Evolutionary conservation across 2,113 vertebrate species (phyloP), one percentile per base, ranked within the genome.

Genomic region (human): DNA sequence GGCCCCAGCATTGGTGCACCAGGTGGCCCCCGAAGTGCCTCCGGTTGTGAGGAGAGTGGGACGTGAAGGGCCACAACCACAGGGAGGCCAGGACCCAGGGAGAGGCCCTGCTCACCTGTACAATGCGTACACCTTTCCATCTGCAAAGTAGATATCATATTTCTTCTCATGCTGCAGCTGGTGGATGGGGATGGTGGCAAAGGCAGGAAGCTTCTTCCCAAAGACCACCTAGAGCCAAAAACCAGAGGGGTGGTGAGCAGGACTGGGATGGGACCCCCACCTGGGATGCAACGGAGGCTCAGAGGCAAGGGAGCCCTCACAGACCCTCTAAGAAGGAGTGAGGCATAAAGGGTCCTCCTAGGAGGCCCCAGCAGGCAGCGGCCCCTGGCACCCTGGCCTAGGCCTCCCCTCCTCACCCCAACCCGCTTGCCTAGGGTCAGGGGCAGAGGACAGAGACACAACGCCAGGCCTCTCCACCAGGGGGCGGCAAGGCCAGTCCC

Each of bases 111-210:
- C 94, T 97, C 98, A 99, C 99, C 99, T 99, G 98, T 99, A 99
- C 90, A 99, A 98, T 0, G 99, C 98, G 35, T 99, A 99, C 95
- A 99, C 99, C 55, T 98, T 99, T 8, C 98, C 99, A 11, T 99
- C 99, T 3, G 85, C 98, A 86, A 99, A 99, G 97, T 99, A 99
- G 96, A 99, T 99, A 97, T 99, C 99, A 0, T 99, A 98, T 70
- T 99, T 99, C 98, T 99, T 99, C 98, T 99, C 99, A 18, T 99
- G 98, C 95, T 99, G 99, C 96, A 99, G 98, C 95, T 99, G 99
- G 8, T 99, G 98, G 66, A 99, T 98, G 55, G 98, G 98, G 85
- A 99, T 99, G 8, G 98, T 96, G 9, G 99, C 98, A 97, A 99
- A 99, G 6, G 99, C 98, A 0, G 98, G 98, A 0, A 99, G 98